phyloP scores from a whole-genome alignment of 2,888 invertebrate genomes.

The Epirrhoe tristata region DNA sequence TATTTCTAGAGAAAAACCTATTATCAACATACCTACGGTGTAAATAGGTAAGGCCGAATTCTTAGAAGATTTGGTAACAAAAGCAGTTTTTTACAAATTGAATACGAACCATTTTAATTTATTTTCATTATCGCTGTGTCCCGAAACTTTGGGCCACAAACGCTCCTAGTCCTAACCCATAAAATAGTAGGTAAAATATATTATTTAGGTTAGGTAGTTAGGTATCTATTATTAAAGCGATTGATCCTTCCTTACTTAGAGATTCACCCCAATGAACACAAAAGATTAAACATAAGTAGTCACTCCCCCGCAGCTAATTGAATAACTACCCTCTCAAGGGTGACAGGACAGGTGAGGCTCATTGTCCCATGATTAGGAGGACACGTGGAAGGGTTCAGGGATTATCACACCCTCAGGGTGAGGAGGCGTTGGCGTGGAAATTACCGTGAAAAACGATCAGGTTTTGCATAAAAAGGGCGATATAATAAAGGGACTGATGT shows the following conservation, averaged over 20 bases:
- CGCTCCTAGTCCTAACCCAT: too few relatives aligned
- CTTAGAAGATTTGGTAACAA: too few relatives aligned
- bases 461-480: background rate
- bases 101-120: too few relatives aligned
- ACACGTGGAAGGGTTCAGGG: conserved; percentile 29
- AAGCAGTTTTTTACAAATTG: too few relatives aligned
- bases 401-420: conserved; percentile 32
- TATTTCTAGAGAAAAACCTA: background rate
- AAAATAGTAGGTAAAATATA: too few relatives aligned
- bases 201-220: too few relatives aligned
- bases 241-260: background rate
- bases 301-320: conserved; percentile 12
- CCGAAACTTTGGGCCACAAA: too few relatives aligned
- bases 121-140: too few relatives aligned
- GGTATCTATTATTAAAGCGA: too few relatives aligned
- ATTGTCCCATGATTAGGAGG: conserved; percentile 30
- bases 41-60: too few relatives aligned
- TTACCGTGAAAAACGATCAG: conserved; percentile 2
- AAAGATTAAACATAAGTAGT: background rate
- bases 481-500: background rate
- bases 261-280: background rate
- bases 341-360: conserved; percentile 23
- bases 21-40: too few relatives aligned
- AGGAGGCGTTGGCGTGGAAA: conserved; percentile 21
- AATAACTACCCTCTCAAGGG: conserved; percentile 18